phyloP scores from a whole-genome alignment of 1,140 invertebrate species.

The Zophobas atratus region DNA sequence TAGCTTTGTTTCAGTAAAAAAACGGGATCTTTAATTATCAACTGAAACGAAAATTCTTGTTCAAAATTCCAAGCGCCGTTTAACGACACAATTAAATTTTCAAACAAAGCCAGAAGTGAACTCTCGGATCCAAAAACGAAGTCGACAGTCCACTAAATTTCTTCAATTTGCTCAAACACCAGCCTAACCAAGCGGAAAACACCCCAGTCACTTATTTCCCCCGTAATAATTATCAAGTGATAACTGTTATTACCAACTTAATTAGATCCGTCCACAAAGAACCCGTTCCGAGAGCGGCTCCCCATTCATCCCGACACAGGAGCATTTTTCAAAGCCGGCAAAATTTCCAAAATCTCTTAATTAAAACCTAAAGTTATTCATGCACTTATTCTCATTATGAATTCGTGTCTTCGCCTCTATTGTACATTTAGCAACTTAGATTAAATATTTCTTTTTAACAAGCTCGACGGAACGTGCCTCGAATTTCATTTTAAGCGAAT shows the following conservation, averaged over 20 bases:
- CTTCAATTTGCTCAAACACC: neutral
- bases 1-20: too few relatives aligned
- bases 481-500: conserved; percentile 24
- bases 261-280: conserved; percentile 32
- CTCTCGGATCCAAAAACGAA: too few relatives aligned
- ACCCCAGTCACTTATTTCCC: conserved; percentile 13
- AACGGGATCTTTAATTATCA: too few relatives aligned
- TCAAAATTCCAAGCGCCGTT: too few relatives aligned
- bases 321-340: conserved; percentile 55
- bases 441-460: conserved; percentile 42
- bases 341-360: conserved; percentile 36
- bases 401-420: conserved; percentile 37
- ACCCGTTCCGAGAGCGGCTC: conserved; percentile 3
- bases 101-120: too few relatives aligned
- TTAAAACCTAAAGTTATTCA: conserved; percentile 54
- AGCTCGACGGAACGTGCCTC: conserved; percentile 19
- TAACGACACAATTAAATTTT: too few relatives aligned
- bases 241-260: conserved; percentile 45
- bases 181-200: conserved; percentile 40
- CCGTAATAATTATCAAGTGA: conserved; percentile 44
- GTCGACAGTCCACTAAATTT: too few relatives aligned
- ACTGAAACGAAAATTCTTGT: too few relatives aligned
- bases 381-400: conserved; percentile 52
- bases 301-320: conserved; percentile 7
- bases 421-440: conserved; percentile 22